Percentiles rank a stretch among this genome's conserved stretches.
Conservation (phyloP, 2,113 vertebrate species). For the Tupaia tana region DNA sequence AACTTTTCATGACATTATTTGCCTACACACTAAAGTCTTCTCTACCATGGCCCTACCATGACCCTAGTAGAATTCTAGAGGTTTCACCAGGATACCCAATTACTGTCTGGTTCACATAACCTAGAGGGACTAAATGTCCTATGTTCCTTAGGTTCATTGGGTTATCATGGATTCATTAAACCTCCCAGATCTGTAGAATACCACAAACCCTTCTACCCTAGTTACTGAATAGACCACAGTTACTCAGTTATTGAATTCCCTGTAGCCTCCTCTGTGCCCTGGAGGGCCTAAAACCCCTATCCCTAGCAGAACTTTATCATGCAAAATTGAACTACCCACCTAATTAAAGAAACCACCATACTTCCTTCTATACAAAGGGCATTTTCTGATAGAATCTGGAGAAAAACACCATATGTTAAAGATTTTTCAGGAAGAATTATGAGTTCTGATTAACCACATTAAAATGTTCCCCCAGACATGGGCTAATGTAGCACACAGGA, state of each 20-base stretch:
- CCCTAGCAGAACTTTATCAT: background rate
- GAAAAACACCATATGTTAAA: background rate
- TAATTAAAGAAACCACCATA: background rate
- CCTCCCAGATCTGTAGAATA: background rate
- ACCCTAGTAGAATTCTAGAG: background rate
- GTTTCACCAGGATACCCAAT: background rate
- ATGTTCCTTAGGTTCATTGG: background rate
- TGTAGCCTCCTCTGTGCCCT: background rate
- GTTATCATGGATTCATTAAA: background rate
- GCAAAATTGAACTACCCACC: background rate
- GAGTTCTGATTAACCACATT: background rate
- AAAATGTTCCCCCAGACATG: background rate
- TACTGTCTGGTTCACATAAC: background rate
- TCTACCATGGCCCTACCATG: background rate
- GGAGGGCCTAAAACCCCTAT: background rate
- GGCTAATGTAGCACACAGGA: background rate
- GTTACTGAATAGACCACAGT: background rate
- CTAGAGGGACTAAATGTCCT: background rate
- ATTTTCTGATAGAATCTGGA: background rate
- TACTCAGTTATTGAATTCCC: background rate
- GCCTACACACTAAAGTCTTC: background rate
- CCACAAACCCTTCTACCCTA: background rate
- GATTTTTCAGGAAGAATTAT: background rate
- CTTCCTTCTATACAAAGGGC: background rate
- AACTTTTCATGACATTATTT: background rate